Conservation (phyloP, 2,113 vertebrate genomes). For the Holacanthus passer region DNA sequence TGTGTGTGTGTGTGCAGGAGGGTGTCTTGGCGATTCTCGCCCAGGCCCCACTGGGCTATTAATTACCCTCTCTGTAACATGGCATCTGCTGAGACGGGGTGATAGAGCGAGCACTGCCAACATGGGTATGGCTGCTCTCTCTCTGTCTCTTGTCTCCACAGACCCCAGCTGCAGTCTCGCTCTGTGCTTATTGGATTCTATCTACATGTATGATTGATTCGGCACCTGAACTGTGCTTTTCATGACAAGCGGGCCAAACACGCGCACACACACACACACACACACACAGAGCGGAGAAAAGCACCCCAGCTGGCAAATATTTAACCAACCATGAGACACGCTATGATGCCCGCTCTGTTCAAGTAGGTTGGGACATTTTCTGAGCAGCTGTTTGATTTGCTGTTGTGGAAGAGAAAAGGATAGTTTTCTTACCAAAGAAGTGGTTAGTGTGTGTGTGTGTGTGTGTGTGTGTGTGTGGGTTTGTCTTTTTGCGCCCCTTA, state of each 20-base stretch:
- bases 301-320: slow-evolving; percentile 77
- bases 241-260: slow-evolving; percentile 60
- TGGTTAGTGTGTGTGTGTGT: background rate
- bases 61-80: slow-evolving; percentile 94
- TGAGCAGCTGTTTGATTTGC: slow-evolving; percentile 71
- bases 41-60: slow-evolving; percentile 84
- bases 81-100: slow-evolving; percentile 82
- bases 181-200: slow-evolving; percentile 86
- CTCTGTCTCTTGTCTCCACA: slow-evolving; percentile 50
- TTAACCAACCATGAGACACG: slow-evolving; percentile 73
- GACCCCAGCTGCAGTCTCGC: slow-evolving; percentile 89
- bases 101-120: slow-evolving; percentile 68
- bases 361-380: slow-evolving; percentile 57
- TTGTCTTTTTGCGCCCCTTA: background rate
- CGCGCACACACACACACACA: slow-evolving; percentile 40
- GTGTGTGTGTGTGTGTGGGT: background rate
- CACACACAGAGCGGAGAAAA: slow-evolving; percentile 35
- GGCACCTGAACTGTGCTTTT: slow-evolving; percentile 74
- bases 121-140: slow-evolving; percentile 59
- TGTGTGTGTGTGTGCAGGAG: slow-evolving; percentile 54
- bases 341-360: slow-evolving; percentile 70
- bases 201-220: slow-evolving; percentile 90
- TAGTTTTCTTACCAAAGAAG: slow-evolving; percentile 9
- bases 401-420: slow-evolving; percentile 38
- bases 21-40: slow-evolving; percentile 71